phyloP scores from a whole-genome alignment of 2,797 vertebrate species.

The Allobates femoralis region DNA sequence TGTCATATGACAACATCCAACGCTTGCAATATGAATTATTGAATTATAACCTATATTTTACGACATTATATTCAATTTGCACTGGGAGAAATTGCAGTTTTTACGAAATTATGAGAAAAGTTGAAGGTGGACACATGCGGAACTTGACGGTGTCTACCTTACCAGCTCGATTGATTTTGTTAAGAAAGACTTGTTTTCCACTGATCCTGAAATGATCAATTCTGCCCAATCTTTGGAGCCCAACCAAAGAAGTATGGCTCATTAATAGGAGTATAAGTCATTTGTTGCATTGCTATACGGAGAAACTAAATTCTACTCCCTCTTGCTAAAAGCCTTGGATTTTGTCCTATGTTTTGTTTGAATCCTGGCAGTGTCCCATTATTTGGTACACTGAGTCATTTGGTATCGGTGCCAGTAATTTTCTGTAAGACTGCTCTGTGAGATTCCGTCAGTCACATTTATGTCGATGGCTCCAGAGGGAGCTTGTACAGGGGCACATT shows the following conservation, averaged over 20 bases:
- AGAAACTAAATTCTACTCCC: not conserved
- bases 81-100: no score
- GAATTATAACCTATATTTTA: no score
- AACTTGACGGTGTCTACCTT: not conserved
- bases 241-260: not conserved
- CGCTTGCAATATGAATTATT: no score
- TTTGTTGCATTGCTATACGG: not conserved
- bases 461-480: slow-evolving; percentile 74
- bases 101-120: no score
- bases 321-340: not conserved
- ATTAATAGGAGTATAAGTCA: not conserved
- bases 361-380: slow-evolving; percentile 54
- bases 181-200: not conserved
- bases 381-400: slow-evolving; percentile 43
- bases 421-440: slow-evolving; percentile 62
- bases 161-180: not conserved
- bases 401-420: slow-evolving; percentile 50
- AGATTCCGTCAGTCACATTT: slow-evolving; percentile 73
- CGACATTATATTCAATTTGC: no score
- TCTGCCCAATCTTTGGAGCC: not conserved
- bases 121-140: no score
- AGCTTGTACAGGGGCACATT: slow-evolving; percentile 76
- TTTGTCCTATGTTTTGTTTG: slow-evolving; percentile 51
- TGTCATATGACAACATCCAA: no score
- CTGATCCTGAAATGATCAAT: not conserved